Evolutionary conservation across 2,113 vertebrate species (phyloP), one percentile per base, ranked within the genome.

Genomic region (Mustelus asterias): DNA sequence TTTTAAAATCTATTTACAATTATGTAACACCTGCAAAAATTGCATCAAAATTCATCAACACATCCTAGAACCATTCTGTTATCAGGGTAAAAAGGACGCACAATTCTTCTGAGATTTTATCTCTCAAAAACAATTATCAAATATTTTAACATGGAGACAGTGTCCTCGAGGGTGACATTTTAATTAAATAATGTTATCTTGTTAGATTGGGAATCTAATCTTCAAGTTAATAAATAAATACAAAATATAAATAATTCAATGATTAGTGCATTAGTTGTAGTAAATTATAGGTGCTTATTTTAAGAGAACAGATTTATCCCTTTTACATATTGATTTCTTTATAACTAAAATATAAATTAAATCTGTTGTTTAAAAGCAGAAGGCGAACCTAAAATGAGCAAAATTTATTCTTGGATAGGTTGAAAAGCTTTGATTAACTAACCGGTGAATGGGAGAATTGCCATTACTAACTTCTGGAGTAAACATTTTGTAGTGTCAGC

Each of bases 261-360:
- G 94, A 95, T 95, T 95, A 95, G 94, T 95, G 69, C 94, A 95
- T 95, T 95, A 95, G 67, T 95, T 95, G 65, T 44, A 70, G 67
- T 70, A 72, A 72, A 95, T 11, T 29, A 70, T 94, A 94, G 37
- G 8, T 94, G 70, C 65, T 70, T 94, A 26, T 69, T 72, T 95
- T 54, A 95, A 93, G 33, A 92, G 63, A n/a, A 92, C 33, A 92
- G 58, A 63, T 92, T 92, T 63, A 92, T 33, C 33, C 88, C 63
- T n/a, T 90, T 63, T 92, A 92, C 33, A 63, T 63, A 93, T 11
- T 37, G 89, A 65, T 67, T 93, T 93, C 89, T 93, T 93, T n/a
- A 92, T 63, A 93, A 37, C n/a, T 89, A 85, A n/a, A 63, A 83
- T 8, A 41, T 83, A 83, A 83, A 90, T 90, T 67, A 67, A 93